phyloP scores from a whole-genome alignment of 1,140 invertebrate species.

The Sipha flava region DNA sequence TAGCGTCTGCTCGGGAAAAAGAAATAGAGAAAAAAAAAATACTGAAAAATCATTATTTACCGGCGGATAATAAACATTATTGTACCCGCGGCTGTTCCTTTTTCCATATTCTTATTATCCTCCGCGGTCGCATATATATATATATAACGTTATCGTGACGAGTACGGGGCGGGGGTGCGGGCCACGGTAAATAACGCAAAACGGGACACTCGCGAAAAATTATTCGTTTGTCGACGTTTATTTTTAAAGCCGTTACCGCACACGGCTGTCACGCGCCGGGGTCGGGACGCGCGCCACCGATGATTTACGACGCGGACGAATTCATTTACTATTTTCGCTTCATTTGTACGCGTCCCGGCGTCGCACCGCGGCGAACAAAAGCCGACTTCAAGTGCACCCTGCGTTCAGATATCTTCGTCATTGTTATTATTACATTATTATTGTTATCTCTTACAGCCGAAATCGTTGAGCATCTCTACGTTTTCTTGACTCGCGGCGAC shows the following conservation, averaged over 20 bases:
- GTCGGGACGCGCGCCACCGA: neutral
- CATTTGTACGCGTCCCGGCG: conserved; percentile 18
- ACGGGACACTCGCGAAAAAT: neutral
- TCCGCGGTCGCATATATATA: too few species aligned
- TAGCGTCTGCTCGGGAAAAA: too few species aligned
- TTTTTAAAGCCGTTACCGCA: conserved; percentile 18
- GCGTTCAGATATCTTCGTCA: neutral
- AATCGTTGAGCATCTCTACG: too few species aligned
- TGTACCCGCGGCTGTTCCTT: too few species aligned
- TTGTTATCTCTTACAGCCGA: too few species aligned
- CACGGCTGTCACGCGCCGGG: neutral
- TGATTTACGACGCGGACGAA: conserved; percentile 6
- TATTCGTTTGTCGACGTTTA: neutral
- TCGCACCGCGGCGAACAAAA: neutral
- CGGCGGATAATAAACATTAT: too few species aligned
- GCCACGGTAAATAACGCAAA: neutral
- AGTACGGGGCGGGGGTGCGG: too few species aligned
- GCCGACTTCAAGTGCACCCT: neutral
- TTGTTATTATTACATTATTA: neutral
- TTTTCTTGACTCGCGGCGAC: too few species aligned
- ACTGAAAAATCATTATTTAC: too few species aligned
- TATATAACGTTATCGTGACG: too few species aligned
- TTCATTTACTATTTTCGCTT: conserved; percentile 13
- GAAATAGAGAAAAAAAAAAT: too few species aligned
- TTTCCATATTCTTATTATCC: too few species aligned